Percentiles rank a stretch among this genome's conserved stretches.
phyloP scores from a whole-genome alignment of 2,113 vertebrate genomes.

The Oncorhynchus keta region DNA sequence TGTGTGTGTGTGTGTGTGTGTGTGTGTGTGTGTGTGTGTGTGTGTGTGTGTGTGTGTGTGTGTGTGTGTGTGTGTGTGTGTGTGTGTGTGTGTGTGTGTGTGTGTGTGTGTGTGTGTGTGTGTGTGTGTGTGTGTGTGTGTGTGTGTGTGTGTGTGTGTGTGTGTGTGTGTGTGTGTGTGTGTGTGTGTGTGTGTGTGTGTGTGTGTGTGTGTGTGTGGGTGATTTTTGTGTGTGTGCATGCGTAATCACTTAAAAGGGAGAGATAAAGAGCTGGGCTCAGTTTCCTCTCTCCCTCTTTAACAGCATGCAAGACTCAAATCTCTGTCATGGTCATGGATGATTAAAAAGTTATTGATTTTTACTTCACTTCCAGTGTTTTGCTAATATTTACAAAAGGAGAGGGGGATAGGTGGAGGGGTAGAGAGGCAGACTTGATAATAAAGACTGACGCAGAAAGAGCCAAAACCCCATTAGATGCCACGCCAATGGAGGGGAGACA shows the following conservation, averaged over 20 bases:
- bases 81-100: constrained; percentile 1
- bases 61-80: constrained; percentile 2
- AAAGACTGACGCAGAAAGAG: background rate
- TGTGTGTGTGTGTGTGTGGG: constrained; percentile 3
- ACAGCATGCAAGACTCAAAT: background rate
- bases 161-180: constrained; percentile 2
- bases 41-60: constrained; percentile 2
- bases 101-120: constrained; percentile 6
- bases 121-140: constrained; percentile 5
- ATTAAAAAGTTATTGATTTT: background rate
- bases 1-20: constrained; percentile 2
- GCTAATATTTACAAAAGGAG: background rate
- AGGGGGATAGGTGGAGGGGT: background rate
- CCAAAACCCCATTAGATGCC: background rate
- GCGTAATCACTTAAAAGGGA: background rate
- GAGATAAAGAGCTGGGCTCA: background rate
- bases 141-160: constrained; percentile 3
- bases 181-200: constrained; percentile 5
- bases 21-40: constrained; percentile 2
- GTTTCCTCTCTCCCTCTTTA: background rate
- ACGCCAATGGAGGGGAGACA: background rate
- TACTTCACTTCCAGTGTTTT: background rate
- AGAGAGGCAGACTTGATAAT: background rate
- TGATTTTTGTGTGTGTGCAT: constrained; percentile 17
- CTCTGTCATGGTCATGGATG: constrained; percentile 6